Evolutionary conservation across 2,797 vertebrate species (phyloP).

Genomic region (Cirrhinus molitorella): DNA sequence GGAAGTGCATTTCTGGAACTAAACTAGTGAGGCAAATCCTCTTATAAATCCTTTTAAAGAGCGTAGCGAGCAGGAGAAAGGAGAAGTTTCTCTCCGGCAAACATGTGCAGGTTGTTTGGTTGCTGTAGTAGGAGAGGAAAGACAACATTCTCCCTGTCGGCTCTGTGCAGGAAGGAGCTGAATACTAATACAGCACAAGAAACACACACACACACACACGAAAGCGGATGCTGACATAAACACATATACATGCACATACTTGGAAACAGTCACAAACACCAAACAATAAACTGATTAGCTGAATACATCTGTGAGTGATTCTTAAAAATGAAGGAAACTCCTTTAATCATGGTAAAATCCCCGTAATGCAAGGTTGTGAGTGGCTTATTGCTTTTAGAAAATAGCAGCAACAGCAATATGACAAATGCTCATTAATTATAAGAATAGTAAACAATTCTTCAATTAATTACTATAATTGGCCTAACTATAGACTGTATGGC

Average conservation of each 20-base stretch:
- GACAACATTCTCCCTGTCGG: conserved; percentile 74
- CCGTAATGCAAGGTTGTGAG: not conserved
- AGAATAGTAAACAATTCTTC: not conserved
- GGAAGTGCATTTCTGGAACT: conserved; percentile 81
- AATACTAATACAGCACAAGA: conserved; percentile 69
- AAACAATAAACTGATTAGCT: not conserved
- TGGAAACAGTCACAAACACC: not conserved
- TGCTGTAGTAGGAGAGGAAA: conserved; percentile 76
- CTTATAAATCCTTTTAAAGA: conserved; percentile 83
- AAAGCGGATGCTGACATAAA: not conserved
- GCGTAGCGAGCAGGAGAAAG: conserved; percentile 73
- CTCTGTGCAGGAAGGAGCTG: conserved; percentile 67
- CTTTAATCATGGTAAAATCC: not conserved
- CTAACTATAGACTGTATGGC: not conserved
- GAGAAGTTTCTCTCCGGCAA: conserved; percentile 79
- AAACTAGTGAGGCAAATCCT: conserved; percentile 83
- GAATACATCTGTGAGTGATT: not conserved
- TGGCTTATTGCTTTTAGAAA: conserved; percentile 7
- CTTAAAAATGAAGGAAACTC: not conserved
- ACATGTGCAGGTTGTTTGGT: conserved; percentile 79
- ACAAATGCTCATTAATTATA: not conserved
- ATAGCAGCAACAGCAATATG: not conserved
- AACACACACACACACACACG: conserved; percentile 6
- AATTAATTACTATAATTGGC: not conserved
- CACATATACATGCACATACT: conserved; percentile 11